Conservation (phyloP, 2,888 invertebrate species). For the Aplocera efformata region DNA sequence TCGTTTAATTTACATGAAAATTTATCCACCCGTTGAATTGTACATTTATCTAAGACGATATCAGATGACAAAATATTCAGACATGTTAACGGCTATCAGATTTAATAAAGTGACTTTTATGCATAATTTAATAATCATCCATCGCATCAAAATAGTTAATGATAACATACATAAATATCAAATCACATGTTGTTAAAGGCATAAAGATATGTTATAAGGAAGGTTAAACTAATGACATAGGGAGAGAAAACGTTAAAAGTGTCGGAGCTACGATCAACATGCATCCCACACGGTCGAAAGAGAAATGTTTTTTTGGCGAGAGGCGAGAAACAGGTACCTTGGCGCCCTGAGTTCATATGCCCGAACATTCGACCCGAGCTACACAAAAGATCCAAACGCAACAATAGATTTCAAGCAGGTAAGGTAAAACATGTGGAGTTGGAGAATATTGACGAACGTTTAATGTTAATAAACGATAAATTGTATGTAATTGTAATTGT, state of each 20-base stretch:
- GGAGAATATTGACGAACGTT: slow-evolving; percentile 4
- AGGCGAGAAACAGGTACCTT: slow-evolving; percentile 38
- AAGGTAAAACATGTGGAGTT: slow-evolving; percentile 18
- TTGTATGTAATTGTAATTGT: neutral
- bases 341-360: slow-evolving; percentile 26
- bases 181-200: slow-evolving; percentile 2
- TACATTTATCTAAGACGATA: slow-evolving; percentile 17
- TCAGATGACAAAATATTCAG: slow-evolving; percentile 25
- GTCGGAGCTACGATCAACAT: slow-evolving; percentile 19
- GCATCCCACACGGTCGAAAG: slow-evolving; percentile 27
- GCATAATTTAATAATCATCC: slow-evolving; percentile 12
- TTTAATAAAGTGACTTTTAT: slow-evolving; percentile 18
- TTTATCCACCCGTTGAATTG: slow-evolving; percentile 14
- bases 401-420: slow-evolving; percentile 37
- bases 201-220: slow-evolving; percentile 10
- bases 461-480: slow-evolving; percentile 5
- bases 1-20: slow-evolving; percentile 26
- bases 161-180: neutral
- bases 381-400: slow-evolving; percentile 24
- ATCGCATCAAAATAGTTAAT: slow-evolving; percentile 11
- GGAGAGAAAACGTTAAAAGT: slow-evolving; percentile 11
- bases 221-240: slow-evolving; percentile 14
- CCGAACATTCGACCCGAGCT: slow-evolving; percentile 21
- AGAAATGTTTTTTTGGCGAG: slow-evolving; percentile 37
- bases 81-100: slow-evolving; percentile 11